Conservation (phyloP, 2,888 invertebrate species). For the Perdita meconis region DNA sequence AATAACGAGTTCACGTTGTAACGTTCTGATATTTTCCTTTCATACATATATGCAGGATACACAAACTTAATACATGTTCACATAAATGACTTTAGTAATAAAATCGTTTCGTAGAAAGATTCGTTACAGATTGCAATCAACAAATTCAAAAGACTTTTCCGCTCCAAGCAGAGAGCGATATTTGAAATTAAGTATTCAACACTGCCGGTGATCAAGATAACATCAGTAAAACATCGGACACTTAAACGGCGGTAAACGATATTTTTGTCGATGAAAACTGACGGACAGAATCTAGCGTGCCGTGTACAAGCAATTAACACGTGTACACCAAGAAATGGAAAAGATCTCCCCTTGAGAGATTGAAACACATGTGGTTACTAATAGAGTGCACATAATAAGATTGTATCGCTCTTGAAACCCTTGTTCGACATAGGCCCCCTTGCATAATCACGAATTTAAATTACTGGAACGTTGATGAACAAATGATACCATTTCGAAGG, state of each 20-base stretch:
- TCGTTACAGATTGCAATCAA: too few relatives aligned
- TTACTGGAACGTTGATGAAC: neutral
- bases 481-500: conserved; percentile 19
- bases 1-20: too few relatives aligned
- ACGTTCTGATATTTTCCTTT: too few relatives aligned
- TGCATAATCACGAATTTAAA: conserved; percentile 31
- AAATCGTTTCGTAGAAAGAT: too few relatives aligned
- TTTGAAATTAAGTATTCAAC: too few relatives aligned
- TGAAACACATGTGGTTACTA: conserved; percentile 34
- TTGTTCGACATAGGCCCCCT: conserved; percentile 32
- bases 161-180: too few relatives aligned
- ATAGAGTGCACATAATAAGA: conserved; percentile 42
- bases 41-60: too few relatives aligned
- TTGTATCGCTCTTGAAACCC: conserved; percentile 41
- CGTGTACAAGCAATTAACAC: conserved; percentile 14
- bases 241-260: neutral
- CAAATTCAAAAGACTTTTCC: too few relatives aligned
- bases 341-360: conserved; percentile 4
- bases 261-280: neutral
- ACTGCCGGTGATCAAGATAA: too few relatives aligned
- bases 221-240: too few relatives aligned
- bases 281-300: conserved; percentile 7
- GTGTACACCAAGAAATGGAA: neutral
- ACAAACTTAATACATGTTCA: too few relatives aligned
- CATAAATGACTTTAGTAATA: too few relatives aligned